Conservation (phyloP, 2,113 vertebrate species). For the Scopus umbretta region DNA sequence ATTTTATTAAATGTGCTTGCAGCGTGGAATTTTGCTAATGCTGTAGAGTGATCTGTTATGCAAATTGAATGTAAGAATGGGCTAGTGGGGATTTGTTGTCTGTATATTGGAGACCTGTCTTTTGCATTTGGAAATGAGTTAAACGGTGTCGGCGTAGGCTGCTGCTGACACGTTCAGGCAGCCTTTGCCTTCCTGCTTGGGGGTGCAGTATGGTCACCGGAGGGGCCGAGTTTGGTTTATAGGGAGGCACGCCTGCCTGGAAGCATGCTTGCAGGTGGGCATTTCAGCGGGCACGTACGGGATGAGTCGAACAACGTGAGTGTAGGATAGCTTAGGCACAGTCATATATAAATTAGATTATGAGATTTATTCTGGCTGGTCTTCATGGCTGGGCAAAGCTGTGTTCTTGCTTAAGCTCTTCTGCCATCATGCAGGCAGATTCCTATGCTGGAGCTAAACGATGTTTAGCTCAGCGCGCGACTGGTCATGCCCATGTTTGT, state of each 20-base stretch:
- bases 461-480: accelerated
- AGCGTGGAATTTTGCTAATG: slow-evolving; percentile 8
- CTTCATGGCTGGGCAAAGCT: background rate
- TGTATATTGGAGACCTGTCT: background rate
- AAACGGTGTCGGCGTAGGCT: background rate
- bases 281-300: background rate
- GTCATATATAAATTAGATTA: background rate
- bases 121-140: background rate
- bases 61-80: slow-evolving; percentile 9
- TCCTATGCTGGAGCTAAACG: background rate
- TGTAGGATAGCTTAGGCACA: background rate
- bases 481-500: background rate
- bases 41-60: slow-evolving; percentile 18
- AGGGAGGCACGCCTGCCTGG: background rate
- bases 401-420: background rate
- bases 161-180: background rate
- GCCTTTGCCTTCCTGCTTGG: background rate
- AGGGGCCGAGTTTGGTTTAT: background rate
- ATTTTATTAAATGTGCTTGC: slow-evolving; percentile 44
- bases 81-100: slow-evolving; percentile 18
- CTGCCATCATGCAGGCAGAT: background rate
- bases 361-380: background rate
- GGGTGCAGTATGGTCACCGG: accelerated
- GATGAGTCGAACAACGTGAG: background rate
- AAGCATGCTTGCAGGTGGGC: background rate